phyloP scores from a whole-genome alignment of 2,797 vertebrate genomes.

The Lutra lutra region DNA sequence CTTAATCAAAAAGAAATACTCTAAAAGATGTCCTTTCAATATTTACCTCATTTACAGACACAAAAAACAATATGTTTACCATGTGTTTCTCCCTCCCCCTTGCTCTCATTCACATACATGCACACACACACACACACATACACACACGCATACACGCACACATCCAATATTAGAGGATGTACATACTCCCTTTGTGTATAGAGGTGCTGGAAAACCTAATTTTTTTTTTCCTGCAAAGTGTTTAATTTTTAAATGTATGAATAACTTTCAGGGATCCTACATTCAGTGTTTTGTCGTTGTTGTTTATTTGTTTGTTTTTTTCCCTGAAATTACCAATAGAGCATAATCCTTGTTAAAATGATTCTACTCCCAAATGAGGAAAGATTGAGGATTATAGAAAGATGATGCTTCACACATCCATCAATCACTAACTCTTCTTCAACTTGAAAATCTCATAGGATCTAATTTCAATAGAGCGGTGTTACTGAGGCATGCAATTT shows the following conservation, averaged over 20 bases:
- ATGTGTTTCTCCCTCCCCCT: background rate
- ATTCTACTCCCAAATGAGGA: conserved; percentile 2
- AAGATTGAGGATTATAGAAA: conserved; percentile 30
- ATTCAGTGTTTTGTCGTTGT: background rate
- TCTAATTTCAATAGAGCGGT: conserved; percentile 41
- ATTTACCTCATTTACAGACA: conserved; percentile 40
- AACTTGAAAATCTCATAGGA: conserved; percentile 13
- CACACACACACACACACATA: background rate
- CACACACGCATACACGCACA: background rate
- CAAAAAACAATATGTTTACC: background rate
- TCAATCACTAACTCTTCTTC: conserved; percentile 53
- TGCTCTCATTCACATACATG: background rate
- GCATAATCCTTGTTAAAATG: background rate
- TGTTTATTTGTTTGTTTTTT: background rate
- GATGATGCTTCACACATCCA: conserved; percentile 18
- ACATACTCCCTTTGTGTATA: background rate
- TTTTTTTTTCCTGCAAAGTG: background rate
- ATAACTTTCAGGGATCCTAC: background rate
- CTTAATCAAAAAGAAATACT: background rate
- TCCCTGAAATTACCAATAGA: background rate
- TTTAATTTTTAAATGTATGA: background rate
- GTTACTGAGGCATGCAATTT: conserved; percentile 1
- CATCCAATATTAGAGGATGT: background rate
- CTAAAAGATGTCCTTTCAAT: background rate
- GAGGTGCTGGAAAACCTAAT: background rate